Conservation (phyloP, 1,140 invertebrate genomes). For the Zaprionus davidi region DNA sequence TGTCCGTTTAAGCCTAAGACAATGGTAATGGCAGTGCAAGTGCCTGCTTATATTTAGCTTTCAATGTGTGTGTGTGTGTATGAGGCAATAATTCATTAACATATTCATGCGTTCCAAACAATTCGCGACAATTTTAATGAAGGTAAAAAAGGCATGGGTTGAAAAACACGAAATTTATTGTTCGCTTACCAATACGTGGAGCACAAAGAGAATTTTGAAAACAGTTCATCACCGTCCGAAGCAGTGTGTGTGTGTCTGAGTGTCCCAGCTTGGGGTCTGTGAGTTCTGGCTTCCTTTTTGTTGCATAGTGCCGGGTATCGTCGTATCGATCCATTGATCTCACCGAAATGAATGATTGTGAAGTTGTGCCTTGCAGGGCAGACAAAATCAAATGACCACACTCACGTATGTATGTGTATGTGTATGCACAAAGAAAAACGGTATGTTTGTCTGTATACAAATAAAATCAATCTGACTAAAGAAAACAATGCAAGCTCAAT, state of each 20-base stretch:
- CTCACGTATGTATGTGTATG: constrained; percentile 8
- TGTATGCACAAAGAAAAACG: constrained; percentile 15
- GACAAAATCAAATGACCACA: constrained; percentile 52
- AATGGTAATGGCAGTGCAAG: not conserved
- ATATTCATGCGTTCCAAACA: constrained; percentile 69
- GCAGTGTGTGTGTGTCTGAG: not conserved
- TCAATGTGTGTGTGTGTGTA: not conserved
- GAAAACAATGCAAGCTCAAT: constrained; percentile 73
- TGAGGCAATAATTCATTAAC: constrained; percentile 67
- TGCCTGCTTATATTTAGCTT: not conserved
- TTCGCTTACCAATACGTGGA: constrained; percentile 40
- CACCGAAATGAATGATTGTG: constrained; percentile 79
- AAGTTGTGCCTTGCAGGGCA: constrained; percentile 36
- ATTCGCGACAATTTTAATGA: constrained; percentile 76
- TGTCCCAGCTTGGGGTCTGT: constrained; percentile 28
- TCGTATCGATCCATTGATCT: constrained; percentile 79
- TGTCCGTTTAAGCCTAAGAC: not conserved
- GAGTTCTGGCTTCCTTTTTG: constrained; percentile 60
- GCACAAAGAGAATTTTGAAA: constrained; percentile 57
- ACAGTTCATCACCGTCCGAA: constrained; percentile 66
- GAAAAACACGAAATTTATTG: constrained; percentile 63
- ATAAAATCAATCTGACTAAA: constrained; percentile 32
- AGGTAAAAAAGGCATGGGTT: constrained; percentile 44
- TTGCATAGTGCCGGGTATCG: constrained; percentile 52
- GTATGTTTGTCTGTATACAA: constrained; percentile 11